phyloP scores from a whole-genome alignment of 2,113 vertebrate genomes.

The Phodopus roborovskii region DNA sequence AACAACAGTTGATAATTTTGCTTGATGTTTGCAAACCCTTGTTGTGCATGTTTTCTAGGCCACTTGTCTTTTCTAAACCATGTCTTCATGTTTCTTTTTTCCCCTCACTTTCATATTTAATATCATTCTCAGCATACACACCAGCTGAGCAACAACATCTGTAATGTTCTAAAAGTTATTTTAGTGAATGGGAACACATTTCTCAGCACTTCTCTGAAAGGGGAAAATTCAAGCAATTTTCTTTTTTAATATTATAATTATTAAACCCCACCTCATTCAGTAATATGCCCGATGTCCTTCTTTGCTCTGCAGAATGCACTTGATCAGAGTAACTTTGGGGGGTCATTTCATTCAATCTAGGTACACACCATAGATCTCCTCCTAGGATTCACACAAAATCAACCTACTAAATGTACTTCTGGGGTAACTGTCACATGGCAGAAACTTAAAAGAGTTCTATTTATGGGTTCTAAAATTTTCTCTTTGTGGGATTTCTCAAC shows the following conservation, averaged over 20 bases:
- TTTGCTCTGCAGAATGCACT: background rate
- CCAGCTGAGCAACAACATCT: background rate
- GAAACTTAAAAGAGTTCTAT: slow-evolving; percentile 38
- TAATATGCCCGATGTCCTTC: background rate
- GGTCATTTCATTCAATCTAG: slow-evolving; percentile 26
- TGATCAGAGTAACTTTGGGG: background rate
- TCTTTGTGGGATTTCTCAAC: slow-evolving; percentile 49
- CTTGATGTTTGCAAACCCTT: background rate
- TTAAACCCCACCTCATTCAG: background rate
- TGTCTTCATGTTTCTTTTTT: background rate
- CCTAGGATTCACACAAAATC: slow-evolving; percentile 71
- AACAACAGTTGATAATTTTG: slow-evolving; percentile 22
- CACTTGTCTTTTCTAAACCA: background rate
- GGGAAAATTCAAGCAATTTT: slow-evolving; percentile 12
- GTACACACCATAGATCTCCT: background rate
- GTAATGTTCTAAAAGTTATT: background rate
- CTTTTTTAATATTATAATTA: background rate
- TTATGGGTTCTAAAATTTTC: slow-evolving; percentile 38
- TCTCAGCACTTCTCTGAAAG: slow-evolving; percentile 46
- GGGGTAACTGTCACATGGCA: slow-evolving; percentile 42
- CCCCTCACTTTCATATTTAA: background rate
- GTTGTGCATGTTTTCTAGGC: background rate
- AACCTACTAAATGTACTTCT: slow-evolving; percentile 55
- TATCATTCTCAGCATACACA: background rate
- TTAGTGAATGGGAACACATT: slow-evolving; percentile 10